phyloP scores from a whole-genome alignment of 2,888 invertebrate species.

The Andrena chrysosceles region DNA sequence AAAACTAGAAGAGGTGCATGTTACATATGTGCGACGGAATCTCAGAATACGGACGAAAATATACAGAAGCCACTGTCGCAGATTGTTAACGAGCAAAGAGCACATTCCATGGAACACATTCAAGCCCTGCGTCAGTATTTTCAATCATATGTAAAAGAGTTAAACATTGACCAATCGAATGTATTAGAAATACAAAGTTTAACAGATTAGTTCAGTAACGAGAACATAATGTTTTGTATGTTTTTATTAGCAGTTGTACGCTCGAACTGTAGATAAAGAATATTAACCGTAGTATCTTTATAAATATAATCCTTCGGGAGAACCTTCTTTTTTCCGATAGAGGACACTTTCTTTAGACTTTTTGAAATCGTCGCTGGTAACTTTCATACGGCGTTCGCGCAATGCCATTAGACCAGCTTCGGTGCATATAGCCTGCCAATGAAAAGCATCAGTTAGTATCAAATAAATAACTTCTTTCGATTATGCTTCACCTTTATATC shows the following conservation, averaged over 20 bases:
- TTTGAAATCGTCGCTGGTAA: constrained; percentile 99
- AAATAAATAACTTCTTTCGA: background rate
- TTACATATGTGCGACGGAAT: constrained; percentile 74
- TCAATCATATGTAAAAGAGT: constrained; percentile 68
- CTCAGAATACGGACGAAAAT: constrained; percentile 27
- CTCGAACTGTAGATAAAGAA: constrained; percentile 62
- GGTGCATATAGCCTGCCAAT: constrained; percentile 96
- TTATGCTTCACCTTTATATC: constrained; percentile 92
- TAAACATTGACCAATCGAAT: constrained; percentile 31
- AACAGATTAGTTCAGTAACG: constrained; percentile 22
- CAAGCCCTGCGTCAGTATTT: constrained; percentile 76
- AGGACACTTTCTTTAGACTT: constrained; percentile 99
- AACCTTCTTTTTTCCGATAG: constrained; percentile 99
- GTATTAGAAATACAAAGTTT: constrained; percentile 19
- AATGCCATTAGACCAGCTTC: constrained; percentile 99
- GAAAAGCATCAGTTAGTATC: constrained; percentile 16
- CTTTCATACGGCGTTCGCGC: constrained; percentile 99
- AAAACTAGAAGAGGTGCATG: constrained; percentile 79
- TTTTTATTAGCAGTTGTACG: constrained; percentile 52
- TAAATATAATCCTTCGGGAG: constrained; percentile 99
- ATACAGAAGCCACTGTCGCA: constrained; percentile 67
- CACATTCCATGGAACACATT: constrained; percentile 73
- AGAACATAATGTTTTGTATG: constrained; percentile 24
- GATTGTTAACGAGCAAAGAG: constrained; percentile 77
- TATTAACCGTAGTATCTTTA: constrained; percentile 85